Evolutionary conservation across 1,140 invertebrate species (phyloP).

Genomic region (Drosophila sp.): DNA sequence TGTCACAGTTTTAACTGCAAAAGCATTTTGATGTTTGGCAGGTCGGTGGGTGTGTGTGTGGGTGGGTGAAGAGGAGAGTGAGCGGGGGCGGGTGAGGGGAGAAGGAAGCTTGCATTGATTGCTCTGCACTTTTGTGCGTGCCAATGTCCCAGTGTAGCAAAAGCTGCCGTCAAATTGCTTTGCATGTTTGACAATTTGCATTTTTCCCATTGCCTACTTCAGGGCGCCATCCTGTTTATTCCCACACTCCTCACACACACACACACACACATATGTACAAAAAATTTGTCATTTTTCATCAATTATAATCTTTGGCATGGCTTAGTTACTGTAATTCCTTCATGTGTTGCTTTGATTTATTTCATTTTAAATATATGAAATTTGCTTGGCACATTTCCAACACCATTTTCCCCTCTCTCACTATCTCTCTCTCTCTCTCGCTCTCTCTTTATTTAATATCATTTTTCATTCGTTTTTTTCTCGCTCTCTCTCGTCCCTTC

Average conservation of each 20-base stretch:
- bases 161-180: slow-evolving; percentile 50
- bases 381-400: slow-evolving; percentile 32
- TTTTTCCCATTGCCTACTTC: slow-evolving; percentile 41
- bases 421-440: background rate
- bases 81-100: background rate
- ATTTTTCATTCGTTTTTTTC: slow-evolving; percentile 44
- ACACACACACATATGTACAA: background rate
- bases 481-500: background rate
- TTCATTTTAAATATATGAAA: slow-evolving; percentile 60
- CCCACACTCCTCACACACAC: background rate
- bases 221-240: background rate
- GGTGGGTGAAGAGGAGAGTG: background rate
- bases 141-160: slow-evolving; percentile 28
- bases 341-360: slow-evolving; percentile 67
- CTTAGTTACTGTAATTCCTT: background rate
- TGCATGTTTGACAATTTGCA: slow-evolving; percentile 74
- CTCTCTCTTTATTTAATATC: slow-evolving; percentile 16
- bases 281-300: slow-evolving; percentile 25
- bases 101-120: slow-evolving; percentile 36
- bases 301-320: slow-evolving; percentile 16
- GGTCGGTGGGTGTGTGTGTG: background rate
- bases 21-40: slow-evolving; percentile 57
- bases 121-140: slow-evolving; percentile 45
- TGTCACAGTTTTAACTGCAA: slow-evolving; percentile 18
- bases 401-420: background rate